Evolutionary conservation across 2,888 invertebrate species (phyloP).

Genomic region (Brenthis hecate): DNA sequence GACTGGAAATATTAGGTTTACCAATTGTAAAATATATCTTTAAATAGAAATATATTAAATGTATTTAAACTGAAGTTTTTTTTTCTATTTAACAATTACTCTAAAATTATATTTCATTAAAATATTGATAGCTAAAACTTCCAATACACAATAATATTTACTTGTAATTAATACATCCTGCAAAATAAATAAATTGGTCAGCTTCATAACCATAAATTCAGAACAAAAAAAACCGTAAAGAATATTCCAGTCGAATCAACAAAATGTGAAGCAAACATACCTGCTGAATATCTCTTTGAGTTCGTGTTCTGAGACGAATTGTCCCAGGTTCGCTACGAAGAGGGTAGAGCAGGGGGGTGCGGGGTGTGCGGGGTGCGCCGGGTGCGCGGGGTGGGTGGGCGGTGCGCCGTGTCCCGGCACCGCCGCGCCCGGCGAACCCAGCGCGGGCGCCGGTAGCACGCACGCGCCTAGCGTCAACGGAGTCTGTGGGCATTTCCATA

Average conservation of each 20-base stretch:
- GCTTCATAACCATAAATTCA: not conserved
- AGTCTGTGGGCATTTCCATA: conserved; percentile 53
- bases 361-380: conserved; percentile 86
- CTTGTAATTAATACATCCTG: not conserved
- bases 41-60: too few species aligned
- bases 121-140: too few species aligned
- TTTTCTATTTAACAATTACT: too few species aligned
- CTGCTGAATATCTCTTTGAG: conserved; percentile 99
- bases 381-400: conserved; percentile 85
- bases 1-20: conserved; percentile 51
- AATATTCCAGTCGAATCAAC: conserved; percentile 39
- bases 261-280: conserved; percentile 73
- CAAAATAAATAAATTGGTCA: not conserved
- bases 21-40: too few species aligned
- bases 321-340: conserved; percentile 99
- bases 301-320: conserved; percentile 98
- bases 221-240: not conserved
- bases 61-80: not conserved
- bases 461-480: conserved; percentile 86
- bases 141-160: too few species aligned
- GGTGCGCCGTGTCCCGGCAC: conserved; percentile 85
- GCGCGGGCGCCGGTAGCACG: conserved; percentile 95
- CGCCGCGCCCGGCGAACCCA: conserved; percentile 94
- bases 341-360: conserved; percentile 97
- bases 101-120: too few species aligned